Conservation (phyloP, 1,140 invertebrate species). For the Cylas formicarius region DNA sequence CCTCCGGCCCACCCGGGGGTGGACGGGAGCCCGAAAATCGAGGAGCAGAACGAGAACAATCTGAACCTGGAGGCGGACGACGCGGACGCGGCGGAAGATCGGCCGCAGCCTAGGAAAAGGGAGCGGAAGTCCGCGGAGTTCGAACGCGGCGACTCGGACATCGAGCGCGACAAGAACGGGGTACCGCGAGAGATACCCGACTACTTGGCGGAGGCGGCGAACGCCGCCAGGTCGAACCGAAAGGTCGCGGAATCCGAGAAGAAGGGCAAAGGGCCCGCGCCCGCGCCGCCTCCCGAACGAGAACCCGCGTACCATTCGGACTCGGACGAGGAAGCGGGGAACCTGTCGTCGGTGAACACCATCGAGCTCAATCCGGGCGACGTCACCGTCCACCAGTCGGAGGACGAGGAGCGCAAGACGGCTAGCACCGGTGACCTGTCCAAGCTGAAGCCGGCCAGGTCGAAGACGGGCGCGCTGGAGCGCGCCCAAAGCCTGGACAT, state of each 20-base stretch:
- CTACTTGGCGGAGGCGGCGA: slow-evolving; percentile 62
- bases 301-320: slow-evolving; percentile 35
- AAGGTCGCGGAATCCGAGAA: slow-evolving; percentile 48
- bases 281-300: slow-evolving; percentile 44
- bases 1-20: slow-evolving; percentile 48
- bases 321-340: slow-evolving; percentile 47
- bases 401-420: slow-evolving; percentile 61
- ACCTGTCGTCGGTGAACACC: slow-evolving; percentile 45
- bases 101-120: slow-evolving; percentile 30
- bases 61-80: slow-evolving; percentile 47
- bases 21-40: slow-evolving; percentile 41
- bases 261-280: slow-evolving; percentile 66
- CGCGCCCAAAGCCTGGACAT: slow-evolving; percentile 76
- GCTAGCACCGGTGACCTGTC: slow-evolving; percentile 74
- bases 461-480: slow-evolving; percentile 56
- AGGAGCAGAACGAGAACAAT: slow-evolving; percentile 40
- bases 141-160: slow-evolving; percentile 43
- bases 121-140: slow-evolving; percentile 40
- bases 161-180: slow-evolving; percentile 51
- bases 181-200: slow-evolving; percentile 58
- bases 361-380: slow-evolving; percentile 67
- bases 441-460: slow-evolving; percentile 57
- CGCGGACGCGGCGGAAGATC: slow-evolving; percentile 35
- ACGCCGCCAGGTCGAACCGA: slow-evolving; percentile 58
- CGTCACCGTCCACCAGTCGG: slow-evolving; percentile 63